phyloP scores from a whole-genome alignment of 53 echinoderm and acorn worm genomes.

The Holothuria scabra region DNA sequence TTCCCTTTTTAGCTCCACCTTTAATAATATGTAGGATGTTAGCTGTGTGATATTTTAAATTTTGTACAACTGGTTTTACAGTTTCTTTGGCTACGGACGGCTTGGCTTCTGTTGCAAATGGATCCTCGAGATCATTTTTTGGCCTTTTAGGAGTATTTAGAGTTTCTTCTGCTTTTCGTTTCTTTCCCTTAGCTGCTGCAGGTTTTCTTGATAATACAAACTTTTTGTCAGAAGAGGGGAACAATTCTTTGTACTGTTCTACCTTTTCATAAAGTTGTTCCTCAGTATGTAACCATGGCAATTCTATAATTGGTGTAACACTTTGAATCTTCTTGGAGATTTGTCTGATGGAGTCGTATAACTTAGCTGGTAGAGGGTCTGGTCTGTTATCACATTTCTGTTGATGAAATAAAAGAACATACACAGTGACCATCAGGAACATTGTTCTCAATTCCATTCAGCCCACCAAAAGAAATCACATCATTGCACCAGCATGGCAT shows the following conservation, averaged over 20 bases:
- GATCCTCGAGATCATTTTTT: conserved; percentile 18
- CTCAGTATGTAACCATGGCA: conserved; percentile 43
- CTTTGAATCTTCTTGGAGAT: conserved; percentile 11
- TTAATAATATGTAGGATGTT: conserved; percentile 29
- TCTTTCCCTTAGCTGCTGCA: not conserved
- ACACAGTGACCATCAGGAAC: no score
- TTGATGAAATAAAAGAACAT: not conserved
- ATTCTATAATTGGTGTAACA: conserved; percentile 4
- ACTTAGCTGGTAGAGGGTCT: not conserved
- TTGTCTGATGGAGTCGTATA: conserved; percentile 3
- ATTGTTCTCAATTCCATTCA: no score
- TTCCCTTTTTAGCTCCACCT: not conserved
- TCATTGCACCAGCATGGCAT: no score
- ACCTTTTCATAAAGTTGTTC: conserved; percentile 13
- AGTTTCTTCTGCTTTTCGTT: conserved; percentile 11
- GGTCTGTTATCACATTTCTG: conserved; percentile 11
- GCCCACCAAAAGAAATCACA: no score
- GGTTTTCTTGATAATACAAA: not conserved
- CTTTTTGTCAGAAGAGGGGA: not conserved
- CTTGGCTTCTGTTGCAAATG: not conserved
- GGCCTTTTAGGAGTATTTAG: not conserved
- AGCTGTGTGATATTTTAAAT: conserved; percentile 12
- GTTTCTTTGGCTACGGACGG: not conserved
- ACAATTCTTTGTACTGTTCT: not conserved
- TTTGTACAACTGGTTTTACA: not conserved